A percentile compares a stretch with the other conserved stretches of the same genome.
phyloP scores from a whole-genome alignment of 2,888 invertebrate genomes.

The Napeogenes inachia region DNA sequence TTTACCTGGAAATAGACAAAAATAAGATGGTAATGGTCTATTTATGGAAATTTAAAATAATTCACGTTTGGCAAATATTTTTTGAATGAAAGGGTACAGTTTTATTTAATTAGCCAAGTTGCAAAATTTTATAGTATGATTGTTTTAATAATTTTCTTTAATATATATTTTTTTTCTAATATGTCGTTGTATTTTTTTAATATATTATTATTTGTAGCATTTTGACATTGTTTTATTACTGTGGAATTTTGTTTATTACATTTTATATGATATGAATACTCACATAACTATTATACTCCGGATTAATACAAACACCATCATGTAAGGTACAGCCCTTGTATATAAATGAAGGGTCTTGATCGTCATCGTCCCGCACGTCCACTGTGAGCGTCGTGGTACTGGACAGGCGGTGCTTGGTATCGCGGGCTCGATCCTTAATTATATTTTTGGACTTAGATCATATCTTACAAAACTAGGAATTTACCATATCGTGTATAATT shows the following conservation, averaged over 20 bases:
- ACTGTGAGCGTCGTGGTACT: constrained; percentile 91
- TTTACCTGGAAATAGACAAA: constrained; percentile 76
- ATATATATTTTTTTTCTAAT: too few species aligned
- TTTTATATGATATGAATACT: constrained; percentile 47
- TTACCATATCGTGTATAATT: too few species aligned
- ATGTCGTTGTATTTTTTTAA: too few species aligned
- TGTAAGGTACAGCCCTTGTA: constrained; percentile 90
- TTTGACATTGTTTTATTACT: not conserved
- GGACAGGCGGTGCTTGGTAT: constrained; percentile 84
- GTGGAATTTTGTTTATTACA: not conserved
- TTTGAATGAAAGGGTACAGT: too few species aligned
- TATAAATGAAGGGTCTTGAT: constrained; percentile 93
- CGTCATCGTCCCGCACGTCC: constrained; percentile 91
- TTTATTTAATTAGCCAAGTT: too few species aligned
- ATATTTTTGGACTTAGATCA: too few species aligned
- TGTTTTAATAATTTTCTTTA: too few species aligned
- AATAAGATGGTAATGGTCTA: too few species aligned
- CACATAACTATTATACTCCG: constrained; percentile 90
- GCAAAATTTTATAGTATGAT: too few species aligned
- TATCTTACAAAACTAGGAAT: too few species aligned
- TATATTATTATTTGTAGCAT: not conserved
- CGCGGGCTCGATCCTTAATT: constrained; percentile 88
- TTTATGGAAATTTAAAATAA: too few species aligned
- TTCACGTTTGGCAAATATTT: too few species aligned
- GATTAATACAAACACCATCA: constrained; percentile 91